These are phyloP conservation scores for Mythimna impura DNA, from an alignment of 2,888 invertebrate species.

Conservation along the genomic window DNA sequence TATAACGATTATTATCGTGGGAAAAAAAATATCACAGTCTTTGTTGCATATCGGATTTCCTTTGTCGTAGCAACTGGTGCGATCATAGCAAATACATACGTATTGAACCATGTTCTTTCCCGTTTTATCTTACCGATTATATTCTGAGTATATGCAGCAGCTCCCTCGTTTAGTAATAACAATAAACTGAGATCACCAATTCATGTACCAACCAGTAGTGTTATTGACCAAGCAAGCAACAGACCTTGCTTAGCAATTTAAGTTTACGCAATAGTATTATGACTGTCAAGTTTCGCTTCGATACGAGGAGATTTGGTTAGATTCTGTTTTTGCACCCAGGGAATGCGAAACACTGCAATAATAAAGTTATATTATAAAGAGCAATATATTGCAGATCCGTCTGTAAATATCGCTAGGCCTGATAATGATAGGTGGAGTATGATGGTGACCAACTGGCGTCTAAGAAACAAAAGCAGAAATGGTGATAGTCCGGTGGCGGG, in stretches of 20 bases:
- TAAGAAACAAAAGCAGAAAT: too few relatives aligned
- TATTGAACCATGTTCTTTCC: constrained; percentile 1
- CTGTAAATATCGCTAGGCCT: neutral
- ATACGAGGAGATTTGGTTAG: neutral
- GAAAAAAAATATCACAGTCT: neutral
- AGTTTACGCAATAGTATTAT: constrained; percentile 11
- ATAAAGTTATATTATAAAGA: too few relatives aligned
- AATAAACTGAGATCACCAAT: constrained; percentile 7
- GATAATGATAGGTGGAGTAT: too few relatives aligned
- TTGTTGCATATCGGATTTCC: constrained; percentile 8
- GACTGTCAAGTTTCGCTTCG: neutral
- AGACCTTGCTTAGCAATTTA: neutral
- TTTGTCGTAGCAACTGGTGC: neutral
- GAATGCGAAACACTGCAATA: constrained; percentile 1
- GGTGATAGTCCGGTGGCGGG: too few relatives aligned
- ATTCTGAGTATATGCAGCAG: neutral
- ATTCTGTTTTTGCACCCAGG: neutral
- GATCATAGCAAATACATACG: neutral
- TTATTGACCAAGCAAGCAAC: neutral
- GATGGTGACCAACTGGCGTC: too few relatives aligned
- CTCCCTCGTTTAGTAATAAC: constrained; percentile 3
- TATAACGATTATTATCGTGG: neutral
- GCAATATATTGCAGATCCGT: too few relatives aligned
- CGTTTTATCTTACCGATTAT: constrained; percentile 1
- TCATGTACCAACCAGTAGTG: neutral